phyloP scores from a whole-genome alignment of 2,797 vertebrate species.

The Pampus argenteus region DNA sequence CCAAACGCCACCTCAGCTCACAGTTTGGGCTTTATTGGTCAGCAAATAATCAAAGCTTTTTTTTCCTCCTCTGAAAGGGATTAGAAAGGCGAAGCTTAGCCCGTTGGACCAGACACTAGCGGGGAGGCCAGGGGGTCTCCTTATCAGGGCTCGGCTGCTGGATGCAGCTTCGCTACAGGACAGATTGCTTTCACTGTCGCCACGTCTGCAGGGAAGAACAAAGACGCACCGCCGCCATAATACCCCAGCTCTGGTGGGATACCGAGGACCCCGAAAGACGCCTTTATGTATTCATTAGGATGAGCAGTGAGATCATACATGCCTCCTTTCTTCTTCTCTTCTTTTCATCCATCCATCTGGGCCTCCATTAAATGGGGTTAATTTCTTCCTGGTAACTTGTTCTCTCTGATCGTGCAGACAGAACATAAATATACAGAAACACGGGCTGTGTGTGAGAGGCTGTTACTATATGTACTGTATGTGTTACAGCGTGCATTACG shows the following conservation, averaged over 20 bases:
- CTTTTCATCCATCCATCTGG: conserved; percentile 51
- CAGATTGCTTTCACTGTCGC: conserved; percentile 96
- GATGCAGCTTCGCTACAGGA: conserved; percentile 93
- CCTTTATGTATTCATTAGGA: conserved; percentile 90
- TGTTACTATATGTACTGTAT: neutral
- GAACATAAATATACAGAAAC: neutral
- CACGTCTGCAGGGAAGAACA: conserved; percentile 91
- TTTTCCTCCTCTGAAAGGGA: conserved; percentile 83
- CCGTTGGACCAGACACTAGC: conserved; percentile 93
- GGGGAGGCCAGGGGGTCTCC: conserved; percentile 92
- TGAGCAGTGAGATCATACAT: conserved; percentile 60
- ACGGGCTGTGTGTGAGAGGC: neutral
- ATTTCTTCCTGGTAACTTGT: conserved; percentile 80
- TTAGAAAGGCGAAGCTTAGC: conserved; percentile 89
- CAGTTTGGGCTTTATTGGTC: conserved; percentile 92
- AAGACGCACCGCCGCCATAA: conserved; percentile 89
- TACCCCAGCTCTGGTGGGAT: conserved; percentile 88
- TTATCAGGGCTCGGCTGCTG: conserved; percentile 95
- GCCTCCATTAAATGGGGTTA: conserved; percentile 86
- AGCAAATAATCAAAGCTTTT: conserved; percentile 96
- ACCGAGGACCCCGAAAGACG: conserved; percentile 74
- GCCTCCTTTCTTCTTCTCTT: conserved; percentile 26
- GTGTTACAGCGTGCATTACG: neutral
- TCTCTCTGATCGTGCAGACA: conserved; percentile 25
- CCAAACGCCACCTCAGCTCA: conserved; percentile 49